Base-by-base conservation (phyloP, 1,140 invertebrate species). In the Hylaeus anthracinus region DNA sequence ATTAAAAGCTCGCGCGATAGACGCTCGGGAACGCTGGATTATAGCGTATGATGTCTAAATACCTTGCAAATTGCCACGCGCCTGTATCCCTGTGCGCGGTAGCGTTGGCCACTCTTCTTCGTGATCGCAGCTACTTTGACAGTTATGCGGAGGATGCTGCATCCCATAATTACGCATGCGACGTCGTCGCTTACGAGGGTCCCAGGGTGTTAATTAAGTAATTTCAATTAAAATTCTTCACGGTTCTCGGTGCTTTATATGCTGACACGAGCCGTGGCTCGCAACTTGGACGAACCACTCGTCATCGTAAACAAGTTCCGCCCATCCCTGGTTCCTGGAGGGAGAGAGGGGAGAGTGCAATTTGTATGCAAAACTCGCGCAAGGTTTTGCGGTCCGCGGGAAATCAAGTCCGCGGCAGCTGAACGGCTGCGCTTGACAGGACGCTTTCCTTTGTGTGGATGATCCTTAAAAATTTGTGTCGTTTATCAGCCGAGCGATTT, bases 191-290 rank as follows among this genome's bases (percentile, higher is more conserved):
- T 72, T 48, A 55, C 43, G 41, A 61, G 37, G 48, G 56, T 39
- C 10, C 61, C 14, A 48, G 8, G 53, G 79, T 26, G 80, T 81
- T 86, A 89, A 89, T 89, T 89, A 88, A 89, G 86, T 87, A 85
- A 88, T 88, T 90, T 90, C 86, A 86, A 90, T 90, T 89, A 90
- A 90, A 88, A 89, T 90, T 90, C 88, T 85, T 85, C 56, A 83
- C 79, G 67, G 72, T 84, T 72, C 69, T 37, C 61, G 63, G 63
- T 51, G 78, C 85, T 81, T 84, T 86, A 72, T 83, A 75, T 39
- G 70, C 55, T 56, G 77, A 67, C 81, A 78, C 74, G 76, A 55
- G 48, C 60, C 72, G 65, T 15, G 65, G 67, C 65, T 56, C 71
- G 78, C 70, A 55, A 85, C 76, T 86, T 78, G 84, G 81, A 86